Evolutionary conservation across 2,797 vertebrate genomes (phyloP).

Genomic region (Peromyscus melanophrys): DNA sequence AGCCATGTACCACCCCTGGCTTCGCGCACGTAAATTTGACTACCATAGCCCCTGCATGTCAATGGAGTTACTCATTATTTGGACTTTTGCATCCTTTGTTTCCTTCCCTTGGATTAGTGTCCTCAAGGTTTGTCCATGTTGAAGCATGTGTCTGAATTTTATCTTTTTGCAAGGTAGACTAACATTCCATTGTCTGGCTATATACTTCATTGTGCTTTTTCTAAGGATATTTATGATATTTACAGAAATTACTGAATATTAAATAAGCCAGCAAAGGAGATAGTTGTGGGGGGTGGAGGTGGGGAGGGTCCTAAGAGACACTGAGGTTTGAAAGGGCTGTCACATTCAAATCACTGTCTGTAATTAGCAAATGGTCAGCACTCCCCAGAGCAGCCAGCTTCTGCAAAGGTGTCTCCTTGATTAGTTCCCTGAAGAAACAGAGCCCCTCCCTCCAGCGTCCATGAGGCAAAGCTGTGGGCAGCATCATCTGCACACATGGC

Average conservation of each 20-base stretch:
- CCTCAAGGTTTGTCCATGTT: background rate
- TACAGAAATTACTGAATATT: background rate
- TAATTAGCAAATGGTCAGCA: background rate
- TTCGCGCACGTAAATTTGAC: background rate
- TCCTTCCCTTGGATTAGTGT: background rate
- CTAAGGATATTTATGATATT: background rate
- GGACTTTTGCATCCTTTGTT: background rate
- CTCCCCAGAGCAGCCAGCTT: background rate
- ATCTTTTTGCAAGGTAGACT: background rate
- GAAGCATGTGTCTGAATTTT: background rate
- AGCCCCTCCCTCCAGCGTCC: accelerated
- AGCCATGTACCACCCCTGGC: background rate
- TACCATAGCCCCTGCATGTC: background rate
- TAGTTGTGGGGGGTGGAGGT: background rate
- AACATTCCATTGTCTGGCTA: background rate
- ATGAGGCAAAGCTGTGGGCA: background rate
- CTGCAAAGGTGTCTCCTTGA: background rate
- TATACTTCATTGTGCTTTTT: background rate
- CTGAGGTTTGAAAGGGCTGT: background rate
- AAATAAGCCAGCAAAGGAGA: background rate
- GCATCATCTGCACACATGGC: background rate
- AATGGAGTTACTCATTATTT: too few relatives aligned
- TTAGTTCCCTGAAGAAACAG: background rate
- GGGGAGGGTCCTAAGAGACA: background rate
- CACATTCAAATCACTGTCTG: background rate